Conservation (phyloP, 2,113 vertebrate genomes). For the Cavia aperea region DNA sequence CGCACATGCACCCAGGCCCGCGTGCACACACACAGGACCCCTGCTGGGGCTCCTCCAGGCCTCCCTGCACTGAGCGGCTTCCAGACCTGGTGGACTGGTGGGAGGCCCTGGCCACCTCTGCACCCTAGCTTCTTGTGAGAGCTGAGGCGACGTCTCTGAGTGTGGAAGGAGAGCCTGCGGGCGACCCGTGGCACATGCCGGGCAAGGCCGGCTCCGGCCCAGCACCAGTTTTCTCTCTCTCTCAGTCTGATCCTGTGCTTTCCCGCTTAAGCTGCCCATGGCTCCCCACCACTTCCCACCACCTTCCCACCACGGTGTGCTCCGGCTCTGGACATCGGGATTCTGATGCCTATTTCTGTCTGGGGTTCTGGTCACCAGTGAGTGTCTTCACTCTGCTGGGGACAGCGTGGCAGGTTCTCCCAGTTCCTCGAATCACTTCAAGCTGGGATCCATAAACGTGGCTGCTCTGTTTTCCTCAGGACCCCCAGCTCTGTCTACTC, state of each 20-base stretch:
- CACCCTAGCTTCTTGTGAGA: background rate
- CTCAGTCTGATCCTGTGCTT: background rate
- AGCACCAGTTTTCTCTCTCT: background rate
- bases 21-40: background rate
- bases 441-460: background rate
- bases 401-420: background rate
- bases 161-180: background rate
- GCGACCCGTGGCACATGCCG: accelerated
- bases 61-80: background rate
- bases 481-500: background rate
- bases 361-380: background rate
- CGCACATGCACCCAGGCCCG: no score
- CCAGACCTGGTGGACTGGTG: background rate
- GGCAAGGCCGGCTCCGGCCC: background rate
- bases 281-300: background rate
- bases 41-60: accelerated
- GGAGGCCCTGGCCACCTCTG: background rate
- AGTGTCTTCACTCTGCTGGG: background rate
- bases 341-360: background rate
- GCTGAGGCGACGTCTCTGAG: background rate
- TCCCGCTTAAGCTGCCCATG: background rate
- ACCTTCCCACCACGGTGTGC: background rate
- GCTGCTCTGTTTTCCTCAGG: background rate
- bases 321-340: background rate
- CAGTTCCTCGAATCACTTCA: background rate